Conservation (phyloP, 2,797 vertebrate species). For the Sphaeramia orbicularis region DNA sequence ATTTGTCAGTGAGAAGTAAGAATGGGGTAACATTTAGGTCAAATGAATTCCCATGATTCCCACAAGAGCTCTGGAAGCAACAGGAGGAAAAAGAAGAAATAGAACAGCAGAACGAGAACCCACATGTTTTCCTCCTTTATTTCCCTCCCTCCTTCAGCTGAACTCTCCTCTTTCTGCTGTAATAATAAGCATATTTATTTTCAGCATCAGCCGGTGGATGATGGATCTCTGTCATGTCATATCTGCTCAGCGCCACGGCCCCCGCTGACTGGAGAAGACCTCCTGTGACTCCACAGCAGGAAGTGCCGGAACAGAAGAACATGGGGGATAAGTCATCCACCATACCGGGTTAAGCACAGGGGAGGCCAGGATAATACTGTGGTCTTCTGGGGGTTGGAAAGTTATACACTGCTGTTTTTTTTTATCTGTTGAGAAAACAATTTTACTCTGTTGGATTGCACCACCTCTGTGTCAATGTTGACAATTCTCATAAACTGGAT, state of each 20-base stretch:
- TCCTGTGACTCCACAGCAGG: conserved; percentile 22
- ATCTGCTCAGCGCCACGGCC: conserved; percentile 43
- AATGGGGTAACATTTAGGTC: conserved; percentile 29
- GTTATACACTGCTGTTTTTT: too few relatives aligned
- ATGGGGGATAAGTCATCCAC: too few relatives aligned
- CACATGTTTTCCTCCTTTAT: too few relatives aligned
- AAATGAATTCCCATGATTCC: conserved; percentile 28
- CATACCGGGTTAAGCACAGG: conserved; percentile 67
- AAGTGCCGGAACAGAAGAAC: conserved; percentile 27
- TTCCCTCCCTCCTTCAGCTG: not conserved
- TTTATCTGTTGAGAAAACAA: too few relatives aligned
- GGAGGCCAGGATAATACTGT: conserved; percentile 37
- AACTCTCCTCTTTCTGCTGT: not conserved
- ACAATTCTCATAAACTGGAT: too few relatives aligned
- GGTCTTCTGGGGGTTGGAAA: conserved; percentile 6
- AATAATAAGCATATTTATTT: conserved; percentile 38
- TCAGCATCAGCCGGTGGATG: conserved; percentile 33
- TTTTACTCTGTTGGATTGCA: too few relatives aligned
- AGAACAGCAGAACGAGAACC: conserved; percentile 13
- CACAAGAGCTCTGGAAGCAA: conserved; percentile 12
- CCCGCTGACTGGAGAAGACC: conserved; percentile 25
- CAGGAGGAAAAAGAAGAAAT: not conserved
- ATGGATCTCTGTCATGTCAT: conserved; percentile 46
- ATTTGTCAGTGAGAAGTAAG: conserved; percentile 23
- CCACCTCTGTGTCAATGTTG: too few relatives aligned